Evolutionary conservation across 2,797 vertebrate genomes (phyloP), one percentile per base, ranked within the genome.

Genomic region (Sebastiscus tertius): DNA sequence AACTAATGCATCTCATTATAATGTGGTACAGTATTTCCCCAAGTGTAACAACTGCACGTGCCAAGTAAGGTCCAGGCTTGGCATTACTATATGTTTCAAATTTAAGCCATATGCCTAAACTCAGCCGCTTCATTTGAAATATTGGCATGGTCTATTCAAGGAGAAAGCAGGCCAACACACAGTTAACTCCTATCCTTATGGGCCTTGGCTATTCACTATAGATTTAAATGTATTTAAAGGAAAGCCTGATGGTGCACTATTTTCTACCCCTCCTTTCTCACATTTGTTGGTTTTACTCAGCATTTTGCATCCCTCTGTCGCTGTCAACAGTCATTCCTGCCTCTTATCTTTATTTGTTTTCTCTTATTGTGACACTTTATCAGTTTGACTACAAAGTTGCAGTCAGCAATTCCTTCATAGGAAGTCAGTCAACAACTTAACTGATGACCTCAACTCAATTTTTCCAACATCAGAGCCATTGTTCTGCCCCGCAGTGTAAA

Each of bases 381-480:
- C 70, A 72, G 42, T 78, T 80, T 79, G 36, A 71, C 6, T 5
- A 49, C 63, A 76, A 85, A 26, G 26, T 42, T n/a, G 14, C 29
- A 60, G 26, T 87, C 68, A 84, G 72, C 52, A 67, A 1, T 74
- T 81, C 26, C 67, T 70, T 78, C 34, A 33, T 1, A n/a, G 20
- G 34, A 49, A 75, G 46, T 64, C 55, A 31, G 29, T 75, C 14
- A 81, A 63, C 49, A 77, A 78, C 68, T 64, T 77, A 81, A 80
- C 72, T 59, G 77, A 81, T 81, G 55, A 83, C 55, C 54, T 81
- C 49, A 33, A 75, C 62, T 87, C 11, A 39, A 72, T 75, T 78
- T 63, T 83, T 61, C 26, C 18, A 59, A 81, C 82, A 82, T 75
- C 58, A 22, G 55, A 65, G 36, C 39, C 29, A 36, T 65, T 77